Evolutionary conservation across 1,140 invertebrate species (phyloP).

Genomic region (Macrocentrus cingulum): DNA sequence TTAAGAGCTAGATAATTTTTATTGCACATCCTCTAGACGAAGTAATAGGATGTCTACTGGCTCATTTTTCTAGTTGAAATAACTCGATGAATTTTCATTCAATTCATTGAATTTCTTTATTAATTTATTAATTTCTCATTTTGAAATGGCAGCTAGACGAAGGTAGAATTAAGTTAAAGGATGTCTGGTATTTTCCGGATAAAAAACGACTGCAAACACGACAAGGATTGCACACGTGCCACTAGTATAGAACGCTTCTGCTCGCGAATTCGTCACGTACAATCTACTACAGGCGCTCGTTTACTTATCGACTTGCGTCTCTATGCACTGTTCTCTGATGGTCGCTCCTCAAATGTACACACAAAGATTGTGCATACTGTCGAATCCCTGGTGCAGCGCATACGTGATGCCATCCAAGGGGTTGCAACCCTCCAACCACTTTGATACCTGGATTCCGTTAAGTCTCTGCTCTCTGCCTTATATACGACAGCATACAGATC

Average conservation of each 20-base stretch:
- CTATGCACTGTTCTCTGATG: neutral
- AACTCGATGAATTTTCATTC: too few species aligned
- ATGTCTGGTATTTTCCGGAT: too few species aligned
- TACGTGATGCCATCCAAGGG: neutral
- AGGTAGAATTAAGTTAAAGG: too few species aligned
- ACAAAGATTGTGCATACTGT: neutral
- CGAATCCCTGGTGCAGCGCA: neutral
- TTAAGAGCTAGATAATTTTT: too few species aligned
- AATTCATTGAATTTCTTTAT: too few species aligned
- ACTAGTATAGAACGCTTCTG: neutral
- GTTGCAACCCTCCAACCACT: neutral
- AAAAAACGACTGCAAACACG: too few species aligned
- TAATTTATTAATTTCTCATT: too few species aligned
- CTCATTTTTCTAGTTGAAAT: too few species aligned
- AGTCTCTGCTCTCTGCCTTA: neutral
- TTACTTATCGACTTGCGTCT: neutral
- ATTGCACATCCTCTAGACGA: too few species aligned
- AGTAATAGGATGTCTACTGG: too few species aligned
- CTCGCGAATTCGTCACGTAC: conserved; percentile 3
- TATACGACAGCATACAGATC: conserved; percentile 19
- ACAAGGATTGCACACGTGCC: neutral
- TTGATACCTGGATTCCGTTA: neutral
- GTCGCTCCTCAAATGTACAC: neutral
- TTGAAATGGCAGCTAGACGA: too few species aligned
- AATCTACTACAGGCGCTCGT: conserved; percentile 3